Evolutionary conservation across 2,113 vertebrate species (phyloP).

Genomic region (Hypomesus transpacificus): DNA sequence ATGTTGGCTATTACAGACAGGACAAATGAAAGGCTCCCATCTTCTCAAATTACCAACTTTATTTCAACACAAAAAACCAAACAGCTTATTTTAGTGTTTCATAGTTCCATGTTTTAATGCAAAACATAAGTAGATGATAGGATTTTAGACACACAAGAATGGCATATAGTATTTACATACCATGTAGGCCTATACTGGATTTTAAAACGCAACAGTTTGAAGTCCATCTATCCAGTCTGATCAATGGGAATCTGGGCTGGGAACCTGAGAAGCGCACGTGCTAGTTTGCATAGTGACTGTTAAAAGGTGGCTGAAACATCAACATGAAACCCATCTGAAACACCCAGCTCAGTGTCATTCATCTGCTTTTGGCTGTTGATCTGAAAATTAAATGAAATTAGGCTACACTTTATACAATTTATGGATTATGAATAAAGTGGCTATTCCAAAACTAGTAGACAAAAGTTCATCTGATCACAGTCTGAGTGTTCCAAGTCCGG

Average conservation of each 20-base stretch:
- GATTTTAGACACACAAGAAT: neutral
- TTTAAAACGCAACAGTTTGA: no score
- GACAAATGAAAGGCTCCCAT: neutral
- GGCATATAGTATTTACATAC: no score
- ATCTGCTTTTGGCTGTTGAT: neutral
- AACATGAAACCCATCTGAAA: neutral
- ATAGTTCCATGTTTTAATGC: neutral
- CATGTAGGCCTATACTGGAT: no score
- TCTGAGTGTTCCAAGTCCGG: no score
- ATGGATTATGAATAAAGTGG: neutral
- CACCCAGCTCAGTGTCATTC: neutral
- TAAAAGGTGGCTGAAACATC: neutral
- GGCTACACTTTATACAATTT: neutral
- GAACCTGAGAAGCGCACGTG: neutral
- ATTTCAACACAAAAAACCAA: slow-evolving; percentile 1
- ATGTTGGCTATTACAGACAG: neutral
- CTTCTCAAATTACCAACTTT: neutral
- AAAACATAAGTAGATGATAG: neutral
- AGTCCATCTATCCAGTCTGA: no score
- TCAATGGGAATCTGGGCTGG: no score
- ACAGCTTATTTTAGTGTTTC: slow-evolving; percentile 1
- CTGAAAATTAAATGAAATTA: neutral
- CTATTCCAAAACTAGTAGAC: neutral
- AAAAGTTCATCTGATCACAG: neutral
- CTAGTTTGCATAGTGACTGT: neutral